phyloP scores from a whole-genome alignment of 2,113 vertebrate genomes.

The Oncorhynchus masou region DNA sequence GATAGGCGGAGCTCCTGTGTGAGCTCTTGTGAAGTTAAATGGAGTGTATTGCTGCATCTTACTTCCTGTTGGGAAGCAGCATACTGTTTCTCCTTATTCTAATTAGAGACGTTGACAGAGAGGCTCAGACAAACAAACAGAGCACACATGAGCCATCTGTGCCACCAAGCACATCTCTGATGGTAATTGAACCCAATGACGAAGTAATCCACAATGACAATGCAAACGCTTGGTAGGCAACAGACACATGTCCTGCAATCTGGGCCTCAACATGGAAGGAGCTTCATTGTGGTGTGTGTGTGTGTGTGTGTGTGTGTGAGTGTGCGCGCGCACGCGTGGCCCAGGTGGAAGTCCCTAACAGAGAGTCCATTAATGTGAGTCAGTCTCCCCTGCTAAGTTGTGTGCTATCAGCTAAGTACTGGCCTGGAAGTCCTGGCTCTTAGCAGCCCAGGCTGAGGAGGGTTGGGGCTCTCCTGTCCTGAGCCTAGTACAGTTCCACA shows the following conservation, averaged over 20 bases:
- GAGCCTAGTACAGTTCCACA: not conserved
- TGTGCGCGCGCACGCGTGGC: not conserved
- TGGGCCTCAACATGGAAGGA: not conserved
- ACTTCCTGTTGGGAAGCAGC: not conserved
- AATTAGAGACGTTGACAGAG: not conserved
- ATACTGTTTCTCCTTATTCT: not conserved
- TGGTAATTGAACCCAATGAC: not conserved
- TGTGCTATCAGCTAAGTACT: constrained; percentile 26
- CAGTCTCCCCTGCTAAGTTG: constrained; percentile 1
- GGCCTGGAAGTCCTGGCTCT: not conserved
- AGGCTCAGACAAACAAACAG: not conserved
- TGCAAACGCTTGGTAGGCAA: not conserved
- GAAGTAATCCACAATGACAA: not conserved
- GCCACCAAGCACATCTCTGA: not conserved
- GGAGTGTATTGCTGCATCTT: not conserved
- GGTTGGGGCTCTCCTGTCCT: not conserved
- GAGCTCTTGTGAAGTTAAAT: not conserved
- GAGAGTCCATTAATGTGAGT: constrained; percentile 35
- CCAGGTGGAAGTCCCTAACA: constrained; percentile 13
- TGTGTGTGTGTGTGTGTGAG: not conserved
- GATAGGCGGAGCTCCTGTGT: not conserved
- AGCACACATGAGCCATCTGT: not conserved
- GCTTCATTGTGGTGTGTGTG: not conserved
- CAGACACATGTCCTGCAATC: not conserved
- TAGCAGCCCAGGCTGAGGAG: not conserved